Percentiles rank a stretch among this genome's conserved stretches.
Evolutionary conservation across 1,140 invertebrate species (phyloP).

Genomic region (Ips nitidus): DNA sequence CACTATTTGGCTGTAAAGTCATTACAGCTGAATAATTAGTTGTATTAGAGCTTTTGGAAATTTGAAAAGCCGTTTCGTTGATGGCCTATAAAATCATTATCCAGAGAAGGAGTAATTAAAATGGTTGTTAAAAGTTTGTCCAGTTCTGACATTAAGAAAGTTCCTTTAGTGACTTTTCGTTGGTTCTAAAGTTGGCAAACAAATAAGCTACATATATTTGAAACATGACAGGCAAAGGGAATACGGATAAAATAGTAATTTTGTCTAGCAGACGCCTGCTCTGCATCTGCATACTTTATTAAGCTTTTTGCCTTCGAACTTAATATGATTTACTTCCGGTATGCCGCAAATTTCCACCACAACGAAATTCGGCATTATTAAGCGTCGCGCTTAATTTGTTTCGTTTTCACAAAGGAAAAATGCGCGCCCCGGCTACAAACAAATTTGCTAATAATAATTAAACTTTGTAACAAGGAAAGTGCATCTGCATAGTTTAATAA

Average conservation of each 20-base stretch:
- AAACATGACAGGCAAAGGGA: conserved; percentile 22
- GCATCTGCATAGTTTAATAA: conserved; percentile 35
- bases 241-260: conserved; percentile 39
- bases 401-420: background rate
- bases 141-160: background rate
- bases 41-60: conserved; percentile 20
- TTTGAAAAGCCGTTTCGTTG: conserved; percentile 5
- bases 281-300: conserved; percentile 39
- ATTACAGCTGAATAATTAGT: conserved; percentile 31
- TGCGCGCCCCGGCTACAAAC: background rate
- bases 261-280: conserved; percentile 25
- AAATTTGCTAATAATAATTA: no score
- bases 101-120: conserved; percentile 16
- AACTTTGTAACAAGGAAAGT: conserved; percentile 12
- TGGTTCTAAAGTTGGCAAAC: conserved; percentile 11
- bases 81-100: conserved; percentile 20
- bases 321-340: conserved; percentile 37
- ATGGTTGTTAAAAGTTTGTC: conserved; percentile 17
- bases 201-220: conserved; percentile 16
- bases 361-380: conserved; percentile 18
- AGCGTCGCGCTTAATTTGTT: background rate
- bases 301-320: conserved; percentile 35
- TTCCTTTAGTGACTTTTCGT: background rate
- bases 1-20: conserved; percentile 29
- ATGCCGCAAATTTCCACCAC: conserved; percentile 13